These are phyloP conservation scores for Drosophila yooni DNA, from an alignment of 2,888 invertebrate species.

Conservation along the genomic window DNA sequence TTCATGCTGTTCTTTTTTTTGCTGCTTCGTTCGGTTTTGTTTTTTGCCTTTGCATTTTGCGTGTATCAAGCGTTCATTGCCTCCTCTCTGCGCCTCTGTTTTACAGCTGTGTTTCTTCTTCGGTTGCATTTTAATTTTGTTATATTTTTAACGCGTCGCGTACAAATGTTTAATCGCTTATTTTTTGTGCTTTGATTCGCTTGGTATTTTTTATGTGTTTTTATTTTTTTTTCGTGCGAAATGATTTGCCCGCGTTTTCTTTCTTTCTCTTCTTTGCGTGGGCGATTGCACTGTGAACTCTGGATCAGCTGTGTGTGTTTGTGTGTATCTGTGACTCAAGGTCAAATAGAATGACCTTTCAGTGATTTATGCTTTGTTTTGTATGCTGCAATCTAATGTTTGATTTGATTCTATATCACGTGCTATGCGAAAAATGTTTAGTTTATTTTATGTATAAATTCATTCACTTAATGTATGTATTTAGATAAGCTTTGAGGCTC, in stretches of 20 bases:
- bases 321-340: constrained; percentile 33
- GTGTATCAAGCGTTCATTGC: constrained; percentile 80
- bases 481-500: constrained; percentile 18
- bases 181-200: constrained; percentile 24
- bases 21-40: constrained; percentile 40
- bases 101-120: constrained; percentile 11
- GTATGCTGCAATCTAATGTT: constrained; percentile 4
- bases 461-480: constrained; percentile 5
- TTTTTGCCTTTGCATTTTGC: constrained; percentile 62
- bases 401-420: constrained; percentile 18
- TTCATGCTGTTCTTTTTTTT: constrained; percentile 25
- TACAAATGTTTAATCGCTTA: constrained; percentile 66
- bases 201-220: constrained; percentile 17
- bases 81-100: constrained; percentile 31
- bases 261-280: not conserved
- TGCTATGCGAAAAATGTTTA: constrained; percentile 8
- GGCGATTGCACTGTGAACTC: constrained; percentile 40
- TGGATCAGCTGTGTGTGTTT: constrained; percentile 13
- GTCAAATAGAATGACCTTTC: constrained; percentile 54
- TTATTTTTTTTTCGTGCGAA: constrained; percentile 43
- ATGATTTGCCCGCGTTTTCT: constrained; percentile 25
- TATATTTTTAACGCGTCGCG: constrained; percentile 64
- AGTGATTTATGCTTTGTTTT: constrained; percentile 48
- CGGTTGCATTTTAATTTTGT: constrained; percentile 63
- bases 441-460: not conserved